These are phyloP conservation scores for Galago senegalensis DNA, from an alignment of 2,797 vertebrate genomes.

Conservation along the genomic window DNA sequence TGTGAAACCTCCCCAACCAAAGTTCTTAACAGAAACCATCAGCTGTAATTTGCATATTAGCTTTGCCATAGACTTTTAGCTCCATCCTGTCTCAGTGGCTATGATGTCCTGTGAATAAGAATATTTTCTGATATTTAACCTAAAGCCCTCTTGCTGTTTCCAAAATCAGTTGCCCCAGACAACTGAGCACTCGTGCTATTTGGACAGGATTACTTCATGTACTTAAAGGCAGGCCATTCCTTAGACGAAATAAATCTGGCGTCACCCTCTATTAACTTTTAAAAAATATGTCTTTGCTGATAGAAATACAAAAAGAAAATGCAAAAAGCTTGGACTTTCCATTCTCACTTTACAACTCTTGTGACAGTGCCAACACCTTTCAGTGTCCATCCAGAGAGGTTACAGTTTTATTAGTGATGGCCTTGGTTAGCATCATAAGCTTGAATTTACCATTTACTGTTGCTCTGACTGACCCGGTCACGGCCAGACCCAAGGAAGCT, in stretches of 20 bases:
- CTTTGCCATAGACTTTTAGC: neutral
- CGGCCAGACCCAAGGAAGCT: neutral
- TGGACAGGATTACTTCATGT: neutral
- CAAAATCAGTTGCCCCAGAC: neutral
- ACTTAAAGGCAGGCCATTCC: neutral
- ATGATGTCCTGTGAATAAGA: neutral
- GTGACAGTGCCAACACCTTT: neutral
- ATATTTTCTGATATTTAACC: slow-evolving; percentile 35
- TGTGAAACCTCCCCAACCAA: neutral
- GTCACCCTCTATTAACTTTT: slow-evolving; percentile 17
- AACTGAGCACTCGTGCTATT: neutral
- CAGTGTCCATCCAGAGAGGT: neutral
- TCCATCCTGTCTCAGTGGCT: neutral
- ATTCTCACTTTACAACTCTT: slow-evolving; percentile 16
- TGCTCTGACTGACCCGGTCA: neutral
- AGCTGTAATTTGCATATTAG: neutral
- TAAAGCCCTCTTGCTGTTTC: neutral
- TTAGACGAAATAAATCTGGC: slow-evolving; percentile 48
- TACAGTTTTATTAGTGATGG: neutral
- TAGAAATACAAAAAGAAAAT: neutral
- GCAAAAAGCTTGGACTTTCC: neutral
- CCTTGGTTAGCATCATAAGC: neutral
- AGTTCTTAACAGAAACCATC: neutral
- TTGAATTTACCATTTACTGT: neutral
- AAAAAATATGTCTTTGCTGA: slow-evolving; percentile 8